These are phyloP conservation scores for Kobus ellipsiprymnus DNA, from an alignment of 2,113 vertebrate species.

Conservation along the genomic window DNA sequence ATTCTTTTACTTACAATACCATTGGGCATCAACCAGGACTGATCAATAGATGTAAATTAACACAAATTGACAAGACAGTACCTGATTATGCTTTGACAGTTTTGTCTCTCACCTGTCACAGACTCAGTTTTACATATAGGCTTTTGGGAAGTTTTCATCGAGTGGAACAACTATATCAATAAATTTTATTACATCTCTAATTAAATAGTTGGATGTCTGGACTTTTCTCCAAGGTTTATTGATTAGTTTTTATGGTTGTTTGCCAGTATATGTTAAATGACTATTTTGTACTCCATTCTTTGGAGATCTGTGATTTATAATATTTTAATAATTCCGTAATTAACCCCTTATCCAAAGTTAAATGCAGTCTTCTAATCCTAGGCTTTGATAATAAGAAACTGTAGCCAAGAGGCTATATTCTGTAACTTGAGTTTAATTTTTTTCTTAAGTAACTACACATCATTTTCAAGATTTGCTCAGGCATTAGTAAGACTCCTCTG, in stretches of 20 bases:
- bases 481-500: background rate
- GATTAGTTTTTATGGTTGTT: background rate
- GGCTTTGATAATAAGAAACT: background rate
- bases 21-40: background rate
- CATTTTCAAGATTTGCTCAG: background rate
- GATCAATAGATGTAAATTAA: background rate
- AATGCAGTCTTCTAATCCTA: background rate
- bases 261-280: background rate
- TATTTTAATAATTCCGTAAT: background rate
- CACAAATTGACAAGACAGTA: background rate
- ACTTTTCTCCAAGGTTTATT: background rate
- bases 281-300: background rate
- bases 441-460: background rate
- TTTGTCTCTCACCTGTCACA: background rate
- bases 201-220: background rate
- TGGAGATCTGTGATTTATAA: background rate
- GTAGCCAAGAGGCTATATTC: background rate
- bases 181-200: constrained; percentile 14
- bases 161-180: background rate
- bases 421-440: background rate
- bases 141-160: background rate
- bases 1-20: background rate
- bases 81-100: background rate
- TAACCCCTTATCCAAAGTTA: background rate
- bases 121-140: background rate